Evolutionary conservation across 2,888 invertebrate genomes (phyloP), one percentile per base, ranked within the genome.

Genomic region (Homarus gammarus): DNA sequence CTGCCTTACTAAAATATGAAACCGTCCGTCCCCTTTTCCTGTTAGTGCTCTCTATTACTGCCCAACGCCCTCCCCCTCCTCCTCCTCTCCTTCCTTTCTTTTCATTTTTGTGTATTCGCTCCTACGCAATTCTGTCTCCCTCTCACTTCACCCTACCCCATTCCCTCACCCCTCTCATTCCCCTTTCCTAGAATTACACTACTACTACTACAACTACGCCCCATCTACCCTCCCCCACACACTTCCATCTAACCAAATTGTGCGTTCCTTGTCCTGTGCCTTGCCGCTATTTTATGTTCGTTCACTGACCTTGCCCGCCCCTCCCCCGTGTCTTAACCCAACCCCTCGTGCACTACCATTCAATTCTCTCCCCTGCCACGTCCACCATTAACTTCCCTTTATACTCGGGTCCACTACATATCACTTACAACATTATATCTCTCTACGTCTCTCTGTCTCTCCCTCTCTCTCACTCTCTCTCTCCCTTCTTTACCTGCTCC

Each of bases 241-340:
- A 64, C 64, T 64, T 64, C 27, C 64, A 64, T 64, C 64, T 64
- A 64, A 64, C 27, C 64, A 64, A 64, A 64, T 64, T 64, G 64
- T 64, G 3, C 64, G 18, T 64, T 64, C n/a, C 27, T 64, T 64
- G 27, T 64, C 64, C 64, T 27, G 6, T 12, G 64, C 27, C 27
- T 27, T 64, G 22, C 64, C 6, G 64, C 64, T 64, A n/a, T 64
- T 64, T 64, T 64, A 64, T 27, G 64, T 6, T 27, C 6, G 64
- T 27, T 64, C 18, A 1, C 64, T 27, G 64, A 64, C 64, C 64
- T 64, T 64, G 56, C 22, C 44, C 3, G 64, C 8, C 12, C 27
- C 18, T 6, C 64, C n/a, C 64, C 6, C 56, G 27, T 56, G 56
- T 56, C 22, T 12, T 44, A 44, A n/a, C n/a, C 44, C 56, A 56